phyloP scores from a whole-genome alignment of 1,140 invertebrate genomes.

The Onthophagus taurus region DNA sequence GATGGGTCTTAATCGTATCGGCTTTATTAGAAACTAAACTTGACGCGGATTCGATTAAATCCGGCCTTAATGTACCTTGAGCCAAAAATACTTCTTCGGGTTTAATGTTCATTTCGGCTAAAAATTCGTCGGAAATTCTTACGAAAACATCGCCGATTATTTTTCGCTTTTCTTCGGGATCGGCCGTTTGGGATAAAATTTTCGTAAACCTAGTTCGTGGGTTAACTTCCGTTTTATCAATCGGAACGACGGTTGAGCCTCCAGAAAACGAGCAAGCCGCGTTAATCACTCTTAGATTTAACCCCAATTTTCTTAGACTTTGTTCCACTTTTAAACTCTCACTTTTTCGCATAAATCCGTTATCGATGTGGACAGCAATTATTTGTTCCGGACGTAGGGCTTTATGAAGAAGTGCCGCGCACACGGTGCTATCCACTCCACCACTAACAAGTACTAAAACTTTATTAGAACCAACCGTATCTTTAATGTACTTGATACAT shows the following conservation, averaged over 20 bases:
- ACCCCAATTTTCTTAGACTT: constrained; percentile 71
- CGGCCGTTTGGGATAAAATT: constrained; percentile 74
- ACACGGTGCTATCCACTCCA: constrained; percentile 97
- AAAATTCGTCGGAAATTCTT: constrained; percentile 74
- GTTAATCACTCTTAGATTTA: constrained; percentile 75
- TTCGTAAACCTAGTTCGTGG: constrained; percentile 69
- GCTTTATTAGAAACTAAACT: constrained; percentile 75
- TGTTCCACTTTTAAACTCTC: constrained; percentile 84
- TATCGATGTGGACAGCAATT: constrained; percentile 96
- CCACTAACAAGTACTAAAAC: constrained; percentile 87
- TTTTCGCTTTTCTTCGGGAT: constrained; percentile 95
- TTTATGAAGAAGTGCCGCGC: constrained; percentile 86
- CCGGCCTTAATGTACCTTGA: constrained; percentile 87
- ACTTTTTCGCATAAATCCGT: constrained; percentile 97
- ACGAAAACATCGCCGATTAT: constrained; percentile 99
- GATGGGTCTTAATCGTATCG: constrained; percentile 98
- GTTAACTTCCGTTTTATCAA: constrained; percentile 46
- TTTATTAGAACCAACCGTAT: constrained; percentile 85
- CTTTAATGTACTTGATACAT: constrained; percentile 88
- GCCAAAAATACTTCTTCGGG: constrained; percentile 79
- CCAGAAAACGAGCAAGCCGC: constrained; percentile 64
- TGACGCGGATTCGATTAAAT: constrained; percentile 97
- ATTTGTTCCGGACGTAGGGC: constrained; percentile 85
- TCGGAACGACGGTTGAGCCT: constrained; percentile 69
- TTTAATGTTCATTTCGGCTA: constrained; percentile 70